phyloP scores from a whole-genome alignment of 2,113 vertebrate genomes.

The Dinomys branickii region DNA sequence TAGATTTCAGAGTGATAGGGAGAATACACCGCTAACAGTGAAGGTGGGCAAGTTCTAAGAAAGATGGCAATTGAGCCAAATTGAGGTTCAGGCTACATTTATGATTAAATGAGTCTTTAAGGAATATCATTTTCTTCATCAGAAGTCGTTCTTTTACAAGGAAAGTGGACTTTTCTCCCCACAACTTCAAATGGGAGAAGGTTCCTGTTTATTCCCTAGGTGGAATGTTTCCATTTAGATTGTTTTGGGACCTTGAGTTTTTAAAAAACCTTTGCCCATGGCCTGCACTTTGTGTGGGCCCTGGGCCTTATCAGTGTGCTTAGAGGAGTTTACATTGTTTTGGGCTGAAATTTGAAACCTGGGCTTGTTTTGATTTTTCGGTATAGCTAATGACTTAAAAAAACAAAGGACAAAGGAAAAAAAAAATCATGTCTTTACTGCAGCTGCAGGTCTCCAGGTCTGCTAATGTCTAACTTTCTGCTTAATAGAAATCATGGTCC shows the following conservation, averaged over 20 bases:
- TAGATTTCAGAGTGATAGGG: neutral
- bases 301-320: neutral
- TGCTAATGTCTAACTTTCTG: neutral
- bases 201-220: neutral
- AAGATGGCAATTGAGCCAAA: neutral
- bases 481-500: neutral
- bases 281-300: neutral
- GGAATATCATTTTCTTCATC: neutral
- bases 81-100: neutral
- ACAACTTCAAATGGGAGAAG: neutral
- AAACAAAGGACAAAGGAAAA: neutral
- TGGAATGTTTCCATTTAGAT: neutral
- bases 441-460: neutral
- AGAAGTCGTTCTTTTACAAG: neutral
- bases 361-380: neutral
- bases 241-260: neutral
- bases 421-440: neutral
- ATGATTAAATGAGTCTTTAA: neutral
- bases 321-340: neutral
- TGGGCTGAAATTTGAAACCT: neutral
- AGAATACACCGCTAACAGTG: neutral
- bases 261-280: neutral
- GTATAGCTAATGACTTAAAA: neutral
- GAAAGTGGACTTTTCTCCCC: neutral
- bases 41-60: neutral